Conservation (phyloP, 2,888 invertebrate genomes). For the Seira ritae region DNA sequence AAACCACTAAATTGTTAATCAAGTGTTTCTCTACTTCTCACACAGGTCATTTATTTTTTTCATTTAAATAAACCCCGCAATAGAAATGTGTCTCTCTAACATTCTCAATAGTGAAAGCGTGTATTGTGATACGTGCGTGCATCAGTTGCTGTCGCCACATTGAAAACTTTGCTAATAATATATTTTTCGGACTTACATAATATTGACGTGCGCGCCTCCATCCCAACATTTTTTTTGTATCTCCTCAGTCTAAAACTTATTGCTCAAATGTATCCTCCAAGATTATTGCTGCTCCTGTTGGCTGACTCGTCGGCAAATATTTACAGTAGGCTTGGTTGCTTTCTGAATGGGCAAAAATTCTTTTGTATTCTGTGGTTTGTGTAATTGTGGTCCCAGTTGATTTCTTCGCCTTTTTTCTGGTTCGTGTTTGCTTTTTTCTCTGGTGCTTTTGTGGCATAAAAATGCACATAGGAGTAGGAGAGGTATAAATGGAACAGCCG, state of each 20-base stretch:
- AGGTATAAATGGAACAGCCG: not conserved
- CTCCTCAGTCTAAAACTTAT: too few relatives aligned
- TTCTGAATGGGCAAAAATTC: not conserved
- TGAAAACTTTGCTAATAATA: not conserved
- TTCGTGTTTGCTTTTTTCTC: not conserved
- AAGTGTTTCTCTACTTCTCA: too few relatives aligned
- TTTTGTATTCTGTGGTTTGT: not conserved
- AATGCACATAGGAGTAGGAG: not conserved
- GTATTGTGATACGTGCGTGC: not conserved
- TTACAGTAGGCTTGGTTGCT: not conserved
- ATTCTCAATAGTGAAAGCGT: too few relatives aligned
- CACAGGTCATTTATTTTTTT: too few relatives aligned
- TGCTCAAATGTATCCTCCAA: not conserved
- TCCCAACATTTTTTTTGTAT: too few relatives aligned
- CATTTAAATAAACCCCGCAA: too few relatives aligned
- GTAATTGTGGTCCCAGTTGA: not conserved
- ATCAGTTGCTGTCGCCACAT: too few relatives aligned
- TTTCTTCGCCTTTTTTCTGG: not conserved
- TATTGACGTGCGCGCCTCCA: not conserved
- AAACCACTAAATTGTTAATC: too few relatives aligned
- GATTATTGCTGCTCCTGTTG: not conserved
- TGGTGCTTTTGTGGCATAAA: not conserved
- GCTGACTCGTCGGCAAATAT: not conserved
- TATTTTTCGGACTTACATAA: not conserved
- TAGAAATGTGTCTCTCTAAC: too few relatives aligned